Evolutionary conservation across 2,113 vertebrate species (phyloP).

Genomic region (Epinephelus fuscoguttatus): DNA sequence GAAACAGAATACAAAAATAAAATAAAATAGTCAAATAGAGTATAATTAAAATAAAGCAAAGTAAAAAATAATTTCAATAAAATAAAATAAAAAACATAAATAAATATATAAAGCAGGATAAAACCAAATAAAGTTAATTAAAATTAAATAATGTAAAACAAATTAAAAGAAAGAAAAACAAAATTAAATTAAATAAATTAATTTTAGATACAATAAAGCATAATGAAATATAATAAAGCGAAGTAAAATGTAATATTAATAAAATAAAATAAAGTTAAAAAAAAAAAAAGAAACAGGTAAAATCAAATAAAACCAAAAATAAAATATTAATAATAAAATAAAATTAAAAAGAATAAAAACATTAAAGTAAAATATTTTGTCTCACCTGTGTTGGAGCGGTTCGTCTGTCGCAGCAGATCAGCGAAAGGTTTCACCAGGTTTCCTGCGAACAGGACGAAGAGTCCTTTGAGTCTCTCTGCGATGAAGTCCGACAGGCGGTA

Average conservation of each 20-base stretch:
- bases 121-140: too few species aligned
- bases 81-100: not conserved
- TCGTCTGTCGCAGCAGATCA: constrained; percentile 87
- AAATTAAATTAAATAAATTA: not conserved
- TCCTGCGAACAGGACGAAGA: constrained; percentile 95
- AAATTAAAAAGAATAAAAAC: not conserved
- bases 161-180: too few species aligned
- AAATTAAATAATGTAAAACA: too few species aligned
- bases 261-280: not conserved
- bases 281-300: not conserved
- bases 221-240: not conserved
- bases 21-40: too few species aligned
- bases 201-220: too few species aligned
- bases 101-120: too few species aligned
- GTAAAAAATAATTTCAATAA: not conserved
- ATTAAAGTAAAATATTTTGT: not conserved
- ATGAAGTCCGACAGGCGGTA: constrained; percentile 87
- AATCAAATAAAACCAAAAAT: not conserved
- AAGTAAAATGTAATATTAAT: not conserved
- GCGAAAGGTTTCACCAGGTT: constrained; percentile 93
- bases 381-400: constrained; percentile 86
- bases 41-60: not conserved
- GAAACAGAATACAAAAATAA: too few species aligned
- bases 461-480: constrained; percentile 91
- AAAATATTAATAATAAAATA: not conserved